Percentiles rank a stretch among this genome's conserved stretches.
Conservation (phyloP, 2,113 vertebrate genomes). For the Speoplatyrhinus poulsoni region DNA sequence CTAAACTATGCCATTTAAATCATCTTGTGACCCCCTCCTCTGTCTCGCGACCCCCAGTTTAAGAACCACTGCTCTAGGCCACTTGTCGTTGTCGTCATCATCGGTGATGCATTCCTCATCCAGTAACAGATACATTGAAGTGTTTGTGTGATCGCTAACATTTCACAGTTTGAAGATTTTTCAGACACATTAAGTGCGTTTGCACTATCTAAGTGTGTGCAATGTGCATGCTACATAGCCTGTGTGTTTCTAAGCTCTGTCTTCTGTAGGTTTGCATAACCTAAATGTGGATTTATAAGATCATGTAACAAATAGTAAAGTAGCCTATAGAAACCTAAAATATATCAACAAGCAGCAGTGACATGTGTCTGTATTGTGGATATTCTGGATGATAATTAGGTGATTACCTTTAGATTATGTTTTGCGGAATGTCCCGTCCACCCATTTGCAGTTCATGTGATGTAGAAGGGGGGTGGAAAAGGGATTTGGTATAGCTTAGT, state of each 20-base stretch:
- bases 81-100: constrained; percentile 5
- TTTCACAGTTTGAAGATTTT: neutral
- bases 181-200: neutral
- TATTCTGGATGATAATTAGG: neutral
- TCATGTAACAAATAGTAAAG: too few relatives aligned
- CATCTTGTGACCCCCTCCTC: too few relatives aligned
- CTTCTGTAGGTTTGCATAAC: neutral
- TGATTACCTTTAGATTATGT: constrained; percentile 19
- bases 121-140: neutral
- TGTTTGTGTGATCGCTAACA: neutral
- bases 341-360: neutral
- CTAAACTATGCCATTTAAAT: too few relatives aligned
- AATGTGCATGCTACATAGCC: constrained; percentile 9
- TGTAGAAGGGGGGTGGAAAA: neutral
- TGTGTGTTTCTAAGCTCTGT: neutral
- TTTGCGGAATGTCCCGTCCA: constrained; percentile 9
- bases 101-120: neutral
- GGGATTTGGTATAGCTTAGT: neutral
- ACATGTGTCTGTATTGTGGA: neutral
- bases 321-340: too few relatives aligned
- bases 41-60: too few relatives aligned
- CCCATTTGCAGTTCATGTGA: constrained; percentile 4
- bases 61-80: neutral
- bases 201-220: neutral
- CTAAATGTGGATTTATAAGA: neutral